A percentile compares a stretch with the other conserved stretches of the same genome.
Evolutionary conservation across 2,888 invertebrate genomes (phyloP).

Genomic region (Apodemia hepburni): DNA sequence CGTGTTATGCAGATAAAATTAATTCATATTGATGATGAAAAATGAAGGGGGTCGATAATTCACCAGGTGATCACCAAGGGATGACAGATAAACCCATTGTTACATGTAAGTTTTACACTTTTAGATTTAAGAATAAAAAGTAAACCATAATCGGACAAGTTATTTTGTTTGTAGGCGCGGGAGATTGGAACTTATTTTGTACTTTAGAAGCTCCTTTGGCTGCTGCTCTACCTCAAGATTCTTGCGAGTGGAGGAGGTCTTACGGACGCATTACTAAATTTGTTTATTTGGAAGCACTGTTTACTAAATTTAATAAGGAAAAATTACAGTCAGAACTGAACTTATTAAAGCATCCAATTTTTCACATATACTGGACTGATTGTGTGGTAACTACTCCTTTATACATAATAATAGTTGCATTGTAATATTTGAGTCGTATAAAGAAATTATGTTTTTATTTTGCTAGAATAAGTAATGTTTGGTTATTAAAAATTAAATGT

Average conservation of each 20-base stretch:
- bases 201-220: conserved; percentile 88
- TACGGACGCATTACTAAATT: conserved; percentile 92
- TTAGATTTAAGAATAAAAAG: conserved; percentile 13
- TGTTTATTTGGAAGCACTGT: conserved; percentile 90
- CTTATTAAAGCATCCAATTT: conserved; percentile 92
- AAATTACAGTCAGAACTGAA: conserved; percentile 88
- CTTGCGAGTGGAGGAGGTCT: conserved; percentile 95
- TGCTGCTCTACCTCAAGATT: conserved; percentile 91
- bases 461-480: too few relatives aligned
- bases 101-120: conserved; percentile 81
- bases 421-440: too few relatives aligned
- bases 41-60: conserved; percentile 81
- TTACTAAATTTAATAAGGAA: conserved; percentile 88
- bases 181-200: conserved; percentile 91
- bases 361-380: conserved; percentile 97
- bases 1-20: conserved; percentile 67
- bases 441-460: too few relatives aligned
- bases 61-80: conserved; percentile 69
- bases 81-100: conserved; percentile 87
- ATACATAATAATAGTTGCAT: too few relatives aligned
- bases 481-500: too few relatives aligned
- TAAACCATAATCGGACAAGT: conserved; percentile 19
- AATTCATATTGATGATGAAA: conserved; percentile 69
- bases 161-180: conserved; percentile 83
- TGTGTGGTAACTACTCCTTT: conserved; percentile 86